A percentile compares a stretch with the other conserved stretches of the same genome.
Evolutionary conservation across 2,113 vertebrate genomes (phyloP).

Genomic region (Leiothrix lutea): DNA sequence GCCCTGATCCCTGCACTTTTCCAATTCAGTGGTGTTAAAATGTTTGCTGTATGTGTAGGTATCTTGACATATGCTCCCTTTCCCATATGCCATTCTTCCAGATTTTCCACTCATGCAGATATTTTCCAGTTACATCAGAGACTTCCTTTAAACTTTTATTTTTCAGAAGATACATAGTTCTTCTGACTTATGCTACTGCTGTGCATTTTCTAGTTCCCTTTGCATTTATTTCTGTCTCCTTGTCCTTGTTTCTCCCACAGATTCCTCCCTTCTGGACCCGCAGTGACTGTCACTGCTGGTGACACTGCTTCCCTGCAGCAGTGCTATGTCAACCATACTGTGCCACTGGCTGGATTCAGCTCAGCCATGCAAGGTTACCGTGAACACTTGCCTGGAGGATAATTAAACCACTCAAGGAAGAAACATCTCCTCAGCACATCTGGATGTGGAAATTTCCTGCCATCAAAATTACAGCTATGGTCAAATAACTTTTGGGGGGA

Average conservation of each 20-base stretch:
- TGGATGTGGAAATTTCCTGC: conserved; percentile 12
- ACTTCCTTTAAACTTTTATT: background rate
- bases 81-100: background rate
- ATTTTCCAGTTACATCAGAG: background rate
- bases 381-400: background rate
- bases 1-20: no score
- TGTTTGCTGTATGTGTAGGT: background rate
- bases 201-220: background rate
- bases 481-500: background rate
- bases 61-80: background rate
- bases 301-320: background rate
- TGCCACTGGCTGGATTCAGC: conserved; percentile 5
- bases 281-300: conserved; percentile 16
- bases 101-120: background rate
- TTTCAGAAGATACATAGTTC: background rate
- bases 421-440: conserved; percentile 16
- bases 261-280: background rate
- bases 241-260: background rate
- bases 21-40: background rate
- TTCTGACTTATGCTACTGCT: background rate
- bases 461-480: background rate
- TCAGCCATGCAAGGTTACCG: background rate
- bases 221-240: background rate
- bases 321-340: background rate
- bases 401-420: conserved; percentile 17